These are phyloP conservation scores for Didymodactylos carnosus DNA, from an alignment of 2,888 invertebrate species.

Conservation along the genomic window DNA sequence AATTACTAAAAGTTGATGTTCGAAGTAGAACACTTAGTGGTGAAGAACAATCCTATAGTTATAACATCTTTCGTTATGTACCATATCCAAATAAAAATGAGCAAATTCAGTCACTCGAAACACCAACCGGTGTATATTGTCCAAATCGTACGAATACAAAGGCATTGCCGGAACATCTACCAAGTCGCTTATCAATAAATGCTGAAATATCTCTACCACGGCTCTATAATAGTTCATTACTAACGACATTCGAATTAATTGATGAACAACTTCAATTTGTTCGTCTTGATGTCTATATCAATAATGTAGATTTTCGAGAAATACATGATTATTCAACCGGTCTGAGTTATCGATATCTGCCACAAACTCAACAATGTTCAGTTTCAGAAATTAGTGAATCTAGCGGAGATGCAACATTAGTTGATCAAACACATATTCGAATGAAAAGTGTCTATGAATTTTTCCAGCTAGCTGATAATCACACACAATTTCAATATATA, in stretches of 20 bases:
- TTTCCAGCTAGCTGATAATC: background rate
- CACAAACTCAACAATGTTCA: background rate
- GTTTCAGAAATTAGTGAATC: background rate
- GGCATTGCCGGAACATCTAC: background rate
- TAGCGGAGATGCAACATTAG: no score
- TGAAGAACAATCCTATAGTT: background rate
- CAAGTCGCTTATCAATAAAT: background rate
- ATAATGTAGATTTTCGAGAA: background rate
- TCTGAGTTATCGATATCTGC: background rate
- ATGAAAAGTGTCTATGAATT: background rate
- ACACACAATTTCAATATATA: background rate
- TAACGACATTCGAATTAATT: no score
- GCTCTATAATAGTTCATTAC: background rate
- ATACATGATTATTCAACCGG: background rate
- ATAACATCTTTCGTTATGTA: background rate
- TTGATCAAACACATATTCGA: no score
- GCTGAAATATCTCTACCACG: background rate
- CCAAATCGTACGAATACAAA: background rate
- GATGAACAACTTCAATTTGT: background rate
- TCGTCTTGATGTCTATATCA: background rate
- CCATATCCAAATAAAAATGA: no score
- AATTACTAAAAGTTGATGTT: background rate
- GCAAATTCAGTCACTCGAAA: no score
- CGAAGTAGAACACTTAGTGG: no score
- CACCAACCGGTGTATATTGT: background rate